Percentiles rank a stretch among this genome's conserved stretches.
These are phyloP conservation scores for Cliona cf. orientalis DNA, from an alignment of 37 sponge, comb jelly and placozoan genomes.

Conservation along the genomic window DNA sequence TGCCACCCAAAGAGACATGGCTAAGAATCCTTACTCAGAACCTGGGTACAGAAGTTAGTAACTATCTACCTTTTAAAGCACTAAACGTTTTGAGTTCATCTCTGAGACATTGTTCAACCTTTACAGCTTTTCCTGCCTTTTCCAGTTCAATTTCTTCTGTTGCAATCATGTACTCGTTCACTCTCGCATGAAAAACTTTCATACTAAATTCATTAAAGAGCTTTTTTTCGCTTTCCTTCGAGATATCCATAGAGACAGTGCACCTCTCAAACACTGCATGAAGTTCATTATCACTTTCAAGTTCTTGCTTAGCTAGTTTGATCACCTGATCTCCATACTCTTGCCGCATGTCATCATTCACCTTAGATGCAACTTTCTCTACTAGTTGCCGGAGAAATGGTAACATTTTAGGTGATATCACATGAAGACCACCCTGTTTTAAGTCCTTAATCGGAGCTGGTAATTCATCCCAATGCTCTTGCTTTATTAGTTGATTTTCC, in stretches of 20 bases:
- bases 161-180: constrained; percentile 14
- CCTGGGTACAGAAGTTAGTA: background rate
- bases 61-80: background rate
- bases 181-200: constrained; percentile 20
- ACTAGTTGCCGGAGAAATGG: no score
- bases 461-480: no score
- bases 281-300: background rate
- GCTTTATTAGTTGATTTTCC: no score
- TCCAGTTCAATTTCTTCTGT: constrained; percentile 14
- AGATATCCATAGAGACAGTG: background rate
- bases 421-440: no score
- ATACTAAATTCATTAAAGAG: background rate
- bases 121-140: no score
- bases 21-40: background rate
- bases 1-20: constrained; percentile 1
- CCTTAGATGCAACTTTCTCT: no score
- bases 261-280: background rate
- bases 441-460: no score
- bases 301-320: background rate
- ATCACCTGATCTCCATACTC: background rate
- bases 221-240: background rate
- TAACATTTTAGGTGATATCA: no score
- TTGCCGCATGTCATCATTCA: no score
- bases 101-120: constrained; percentile 5
- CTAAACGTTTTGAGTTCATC: constrained; percentile 8